Evolutionary conservation across 2,113 vertebrate species (phyloP).

Genomic region (Chelonoidis abingdonii): DNA sequence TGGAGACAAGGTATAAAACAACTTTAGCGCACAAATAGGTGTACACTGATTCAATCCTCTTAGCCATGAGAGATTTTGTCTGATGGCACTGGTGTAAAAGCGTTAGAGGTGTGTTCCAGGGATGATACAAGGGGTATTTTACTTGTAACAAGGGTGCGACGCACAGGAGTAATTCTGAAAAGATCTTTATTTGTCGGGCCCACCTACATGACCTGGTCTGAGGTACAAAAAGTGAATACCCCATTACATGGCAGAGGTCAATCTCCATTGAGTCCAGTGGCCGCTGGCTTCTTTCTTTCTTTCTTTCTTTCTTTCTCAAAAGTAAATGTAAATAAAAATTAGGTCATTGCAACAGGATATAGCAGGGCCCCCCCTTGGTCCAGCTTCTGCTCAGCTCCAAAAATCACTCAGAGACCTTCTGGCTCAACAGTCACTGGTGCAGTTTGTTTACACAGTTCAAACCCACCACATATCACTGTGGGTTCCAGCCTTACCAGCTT

Average conservation of each 20-base stretch:
- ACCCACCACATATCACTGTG: too few relatives aligned
- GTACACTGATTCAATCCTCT: constrained; percentile 3
- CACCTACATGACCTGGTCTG: background rate
- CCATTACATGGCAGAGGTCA: background rate
- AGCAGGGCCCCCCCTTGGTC: too few relatives aligned
- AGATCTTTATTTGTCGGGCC: background rate
- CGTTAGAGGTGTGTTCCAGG: background rate
- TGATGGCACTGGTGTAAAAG: background rate
- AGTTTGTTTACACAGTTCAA: too few relatives aligned
- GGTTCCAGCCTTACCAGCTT: too few relatives aligned
- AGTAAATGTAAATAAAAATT: background rate
- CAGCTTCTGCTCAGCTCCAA: too few relatives aligned
- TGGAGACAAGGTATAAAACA: constrained; percentile 67
- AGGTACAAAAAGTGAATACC: background rate
- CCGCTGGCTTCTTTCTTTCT: background rate
- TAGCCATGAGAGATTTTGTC: constrained; percentile 6
- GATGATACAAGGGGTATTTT: background rate
- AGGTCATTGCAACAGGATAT: too few relatives aligned
- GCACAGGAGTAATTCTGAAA: background rate
- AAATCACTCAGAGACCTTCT: too few relatives aligned
- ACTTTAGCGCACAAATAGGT: constrained; percentile 45
- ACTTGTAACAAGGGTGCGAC: background rate
- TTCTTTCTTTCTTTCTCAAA: background rate
- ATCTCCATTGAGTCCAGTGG: background rate
- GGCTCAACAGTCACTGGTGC: too few relatives aligned